Evolutionary conservation across 2,797 vertebrate genomes (phyloP), one percentile per base, ranked within the genome.

Genomic region (Chlorospingus semifuscus): DNA sequence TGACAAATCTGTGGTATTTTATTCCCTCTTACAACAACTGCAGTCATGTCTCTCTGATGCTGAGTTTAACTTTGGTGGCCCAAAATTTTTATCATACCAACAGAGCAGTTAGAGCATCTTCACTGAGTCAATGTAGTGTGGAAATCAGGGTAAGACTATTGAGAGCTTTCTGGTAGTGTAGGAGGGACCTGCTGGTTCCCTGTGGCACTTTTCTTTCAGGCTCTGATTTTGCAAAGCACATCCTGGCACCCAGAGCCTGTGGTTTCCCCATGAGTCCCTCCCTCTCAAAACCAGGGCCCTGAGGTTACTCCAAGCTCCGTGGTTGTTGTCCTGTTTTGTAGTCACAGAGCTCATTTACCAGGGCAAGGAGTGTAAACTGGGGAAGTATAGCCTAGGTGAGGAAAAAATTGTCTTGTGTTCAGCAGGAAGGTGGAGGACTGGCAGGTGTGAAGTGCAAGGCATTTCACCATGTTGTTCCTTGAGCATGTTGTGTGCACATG

Each of bases 391-490:
- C 47, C 23, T 37, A 23, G 47, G 29, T 20, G 52, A 91, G 29
- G 46, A 61, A 70, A 34, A 36, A 64, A 61, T 32, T 9, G 0
- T 32, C 37, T 65, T 22, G 16, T 26, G 27, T 61, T 88, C 52
- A 76, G 70, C 29, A 47, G 65, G 70, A 72, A 65, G 50, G 59
- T 52, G 11, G 55, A 83, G 15, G 15, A 29, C 11, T 26, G 42
- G 22, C 0, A 1, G 21, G 8, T 42, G 34, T 12, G 80, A 75
- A 49, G 50, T 2, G 10, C 1, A 3, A 77, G 56, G 24, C 6
- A 4, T 55, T 84, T 75, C 78, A 60, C 41, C 8, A 0, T 0
- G 4, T 39, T 2, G 0, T 34, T 69, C 19, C 56, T 57, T 2
- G 1, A 6, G 16, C 5, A 11, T n/a, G 10, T 32, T 36, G 19